A percentile compares a stretch with the other conserved stretches of the same genome.
Conservation (phyloP, 1,140 invertebrate genomes). For the Aphelenchoides besseyi region DNA sequence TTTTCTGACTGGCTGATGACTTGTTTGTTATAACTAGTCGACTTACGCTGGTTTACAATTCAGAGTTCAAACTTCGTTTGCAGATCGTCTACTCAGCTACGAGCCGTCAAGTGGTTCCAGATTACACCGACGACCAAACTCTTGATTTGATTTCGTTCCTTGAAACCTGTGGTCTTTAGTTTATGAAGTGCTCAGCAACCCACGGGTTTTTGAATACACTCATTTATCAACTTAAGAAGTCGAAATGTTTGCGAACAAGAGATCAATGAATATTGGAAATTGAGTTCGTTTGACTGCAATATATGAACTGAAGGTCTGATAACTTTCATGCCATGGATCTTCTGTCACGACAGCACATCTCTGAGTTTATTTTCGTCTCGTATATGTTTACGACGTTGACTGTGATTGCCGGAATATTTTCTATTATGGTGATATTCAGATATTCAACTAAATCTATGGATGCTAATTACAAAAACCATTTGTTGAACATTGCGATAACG, state of each 20-base stretch:
- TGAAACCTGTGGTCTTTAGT: neutral
- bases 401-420: neutral
- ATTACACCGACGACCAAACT: too few species aligned
- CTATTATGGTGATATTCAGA: neutral
- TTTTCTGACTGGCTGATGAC: too few species aligned
- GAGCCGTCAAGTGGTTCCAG: too few species aligned
- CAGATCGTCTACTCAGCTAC: too few species aligned
- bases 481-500: neutral
- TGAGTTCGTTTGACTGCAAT: neutral
- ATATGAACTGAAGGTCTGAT: neutral
- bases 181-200: neutral
- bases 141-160: too few species aligned
- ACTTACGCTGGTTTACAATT: too few species aligned
- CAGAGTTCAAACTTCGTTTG: too few species aligned
- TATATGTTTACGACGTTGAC: neutral
- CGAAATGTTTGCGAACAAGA: neutral
- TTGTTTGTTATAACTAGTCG: too few species aligned
- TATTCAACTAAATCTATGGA: neutral
- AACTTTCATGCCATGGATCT: too few species aligned
- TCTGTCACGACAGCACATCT: neutral
- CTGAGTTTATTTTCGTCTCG: neutral
- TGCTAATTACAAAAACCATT: neutral
- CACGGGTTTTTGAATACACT: neutral
- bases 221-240: neutral
- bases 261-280: neutral